Conservation (phyloP, 2,888 invertebrate species). For the Eubasilissa splendida region DNA sequence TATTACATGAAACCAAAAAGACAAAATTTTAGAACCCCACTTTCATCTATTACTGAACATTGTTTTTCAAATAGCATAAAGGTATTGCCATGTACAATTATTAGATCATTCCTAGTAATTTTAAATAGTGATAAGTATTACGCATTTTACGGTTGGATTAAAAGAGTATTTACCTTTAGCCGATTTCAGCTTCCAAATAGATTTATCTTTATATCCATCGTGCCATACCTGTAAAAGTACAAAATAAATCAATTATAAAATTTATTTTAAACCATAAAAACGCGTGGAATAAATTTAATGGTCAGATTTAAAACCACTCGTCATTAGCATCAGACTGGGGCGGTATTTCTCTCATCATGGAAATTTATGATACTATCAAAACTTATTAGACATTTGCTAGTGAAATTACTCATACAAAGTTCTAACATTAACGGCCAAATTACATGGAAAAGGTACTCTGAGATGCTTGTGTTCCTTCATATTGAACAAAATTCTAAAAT, state of each 20-base stretch:
- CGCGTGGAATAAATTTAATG: neutral
- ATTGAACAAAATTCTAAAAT: too few relatives aligned
- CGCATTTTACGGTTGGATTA: neutral
- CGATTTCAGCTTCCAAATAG: neutral
- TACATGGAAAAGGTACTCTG: too few relatives aligned
- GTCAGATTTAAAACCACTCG: constrained; percentile 20
- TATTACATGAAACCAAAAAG: too few relatives aligned
- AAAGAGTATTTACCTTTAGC: neutral
- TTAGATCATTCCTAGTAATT: too few relatives aligned
- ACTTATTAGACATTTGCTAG: neutral
- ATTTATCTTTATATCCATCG: neutral
- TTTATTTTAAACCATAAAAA: neutral
- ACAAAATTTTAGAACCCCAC: too few relatives aligned
- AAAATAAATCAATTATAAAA: neutral
- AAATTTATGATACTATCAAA: neutral
- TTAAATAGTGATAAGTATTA: too few relatives aligned
- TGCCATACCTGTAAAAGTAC: neutral
- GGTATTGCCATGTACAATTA: too few relatives aligned
- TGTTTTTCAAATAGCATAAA: too few relatives aligned
- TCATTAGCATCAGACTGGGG: constrained; percentile 57
- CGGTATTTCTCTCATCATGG: constrained; percentile 56
- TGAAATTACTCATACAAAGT: too few relatives aligned
- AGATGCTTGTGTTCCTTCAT: too few relatives aligned
- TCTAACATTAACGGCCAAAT: too few relatives aligned
- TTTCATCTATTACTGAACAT: too few relatives aligned